Conservation (phyloP, 2,113 vertebrate species). For the Perca schrenkii region DNA sequence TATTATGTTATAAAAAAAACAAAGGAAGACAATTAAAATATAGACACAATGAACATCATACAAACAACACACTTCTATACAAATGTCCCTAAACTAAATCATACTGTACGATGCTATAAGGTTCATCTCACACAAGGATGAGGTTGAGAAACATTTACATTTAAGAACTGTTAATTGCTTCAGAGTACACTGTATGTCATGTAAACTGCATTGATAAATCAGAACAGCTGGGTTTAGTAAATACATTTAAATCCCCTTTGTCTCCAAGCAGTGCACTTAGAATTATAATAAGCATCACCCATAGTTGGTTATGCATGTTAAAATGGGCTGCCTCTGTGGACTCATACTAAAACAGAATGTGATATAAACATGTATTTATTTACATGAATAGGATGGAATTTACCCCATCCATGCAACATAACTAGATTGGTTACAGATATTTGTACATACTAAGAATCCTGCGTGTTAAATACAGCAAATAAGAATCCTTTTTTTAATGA, state of each 20-base stretch:
- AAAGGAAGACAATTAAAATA: too few relatives aligned
- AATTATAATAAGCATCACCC: background rate
- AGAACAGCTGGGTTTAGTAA: conserved; percentile 23
- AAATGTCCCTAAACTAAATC: too few relatives aligned
- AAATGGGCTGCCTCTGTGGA: background rate
- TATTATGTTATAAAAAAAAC: too few relatives aligned
- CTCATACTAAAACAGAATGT: background rate
- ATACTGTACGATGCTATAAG: background rate
- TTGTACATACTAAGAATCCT: background rate
- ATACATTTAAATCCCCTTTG: conserved; percentile 11
- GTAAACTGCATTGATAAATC: conserved; percentile 18
- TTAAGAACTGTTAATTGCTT: conserved; percentile 21
- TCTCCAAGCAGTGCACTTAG: background rate
- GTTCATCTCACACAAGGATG: conserved; percentile 24
- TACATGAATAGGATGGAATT: background rate
- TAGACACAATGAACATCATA: too few relatives aligned
- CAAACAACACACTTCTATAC: too few relatives aligned
- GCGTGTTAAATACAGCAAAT: background rate
- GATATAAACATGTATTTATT: background rate
- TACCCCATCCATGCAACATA: background rate
- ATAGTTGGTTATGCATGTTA: conserved; percentile 14
- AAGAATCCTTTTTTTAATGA: background rate
- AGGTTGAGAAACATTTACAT: conserved; percentile 32
- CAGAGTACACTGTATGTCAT: conserved; percentile 8
- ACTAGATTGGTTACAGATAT: background rate